Evolutionary conservation across 2,797 vertebrate species (phyloP), one percentile per base, ranked within the genome.

Genomic region (Decapterus maruadsi): DNA sequence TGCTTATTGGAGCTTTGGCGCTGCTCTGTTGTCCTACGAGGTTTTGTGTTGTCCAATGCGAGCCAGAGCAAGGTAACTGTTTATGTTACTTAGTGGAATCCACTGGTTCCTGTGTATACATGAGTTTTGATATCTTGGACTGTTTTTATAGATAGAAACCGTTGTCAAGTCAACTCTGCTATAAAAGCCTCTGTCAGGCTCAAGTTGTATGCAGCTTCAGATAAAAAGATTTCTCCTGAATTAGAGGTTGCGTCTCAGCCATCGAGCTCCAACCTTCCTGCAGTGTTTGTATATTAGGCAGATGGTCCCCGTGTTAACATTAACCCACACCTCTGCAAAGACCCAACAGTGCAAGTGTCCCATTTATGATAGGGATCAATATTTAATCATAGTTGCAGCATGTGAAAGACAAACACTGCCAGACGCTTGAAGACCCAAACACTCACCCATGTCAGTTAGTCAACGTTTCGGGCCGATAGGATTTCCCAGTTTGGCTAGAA

Each of bases 81-180:
- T 94, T 92, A 88, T 87, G 81, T 84, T 80, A 78, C 82, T 67
- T 31, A 45, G 71, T 79, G 82, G 83, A 84, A 78, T 90, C 78
- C 54, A 42, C 71, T 73, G 42, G 69, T 84, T 85, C 81, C 75
- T 90, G 77, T 91, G 90, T 90, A 81, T 87, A 87, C 69, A 70
- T 20, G 6, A 72, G 75, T 87, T 89, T 83, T 82, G 78, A 87
- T 91, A 83, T 80, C 82, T 75, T 29, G 0, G 43, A 74, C 78
- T 91, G 87, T 92, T 92, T 90, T 84, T 83, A 73, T 74, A 79
- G 85, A 86, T 78, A 54, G 72, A 90, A 89, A 87, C 90, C 8
- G 87, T 88, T 10, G 87, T 90, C 86, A 91, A 72, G 88, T 87
- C 75, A 86, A 80, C 82, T 60, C 68, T 45, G 59, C 60, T 58